Conservation (phyloP, 2,113 vertebrate genomes). For the Cavia porcellus region DNA sequence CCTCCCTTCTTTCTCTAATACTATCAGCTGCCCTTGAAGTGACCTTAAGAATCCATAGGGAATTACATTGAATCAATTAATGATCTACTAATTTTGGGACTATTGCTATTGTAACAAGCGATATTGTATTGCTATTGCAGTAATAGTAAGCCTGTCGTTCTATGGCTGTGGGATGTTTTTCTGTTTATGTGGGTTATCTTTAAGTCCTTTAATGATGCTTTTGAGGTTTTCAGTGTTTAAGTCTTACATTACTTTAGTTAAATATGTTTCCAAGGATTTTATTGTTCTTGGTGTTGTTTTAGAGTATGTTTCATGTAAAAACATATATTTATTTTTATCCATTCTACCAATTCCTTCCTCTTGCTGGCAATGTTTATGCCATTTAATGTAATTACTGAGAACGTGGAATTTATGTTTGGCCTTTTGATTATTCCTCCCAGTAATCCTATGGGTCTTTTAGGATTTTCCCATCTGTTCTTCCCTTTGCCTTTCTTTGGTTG, state of each 20-base stretch:
- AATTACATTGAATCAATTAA: not conserved
- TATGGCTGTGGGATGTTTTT: not conserved
- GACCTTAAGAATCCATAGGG: not conserved
- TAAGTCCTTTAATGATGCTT: not conserved
- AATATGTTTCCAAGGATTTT: not conserved
- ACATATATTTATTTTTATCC: not conserved
- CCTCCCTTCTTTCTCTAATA: not conserved
- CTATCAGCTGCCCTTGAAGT: not conserved
- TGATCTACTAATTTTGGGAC: not conserved
- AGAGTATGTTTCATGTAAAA: not conserved
- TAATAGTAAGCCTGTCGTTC: not conserved
- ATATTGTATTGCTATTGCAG: not conserved
- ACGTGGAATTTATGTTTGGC: too few relatives aligned
- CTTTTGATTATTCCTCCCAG: not conserved
- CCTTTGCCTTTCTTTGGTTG: not conserved
- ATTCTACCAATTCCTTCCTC: not conserved
- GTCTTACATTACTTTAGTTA: not conserved
- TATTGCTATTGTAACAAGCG: not conserved
- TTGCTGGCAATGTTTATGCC: not conserved
- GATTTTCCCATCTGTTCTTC: not conserved
- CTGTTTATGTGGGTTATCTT: not conserved
- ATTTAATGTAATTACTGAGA: not conserved
- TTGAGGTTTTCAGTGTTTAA: not conserved
- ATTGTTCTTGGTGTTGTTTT: not conserved
- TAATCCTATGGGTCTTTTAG: not conserved